Evolutionary conservation across 2,797 vertebrate genomes (phyloP).

Genomic region (Labeo calbasu): DNA sequence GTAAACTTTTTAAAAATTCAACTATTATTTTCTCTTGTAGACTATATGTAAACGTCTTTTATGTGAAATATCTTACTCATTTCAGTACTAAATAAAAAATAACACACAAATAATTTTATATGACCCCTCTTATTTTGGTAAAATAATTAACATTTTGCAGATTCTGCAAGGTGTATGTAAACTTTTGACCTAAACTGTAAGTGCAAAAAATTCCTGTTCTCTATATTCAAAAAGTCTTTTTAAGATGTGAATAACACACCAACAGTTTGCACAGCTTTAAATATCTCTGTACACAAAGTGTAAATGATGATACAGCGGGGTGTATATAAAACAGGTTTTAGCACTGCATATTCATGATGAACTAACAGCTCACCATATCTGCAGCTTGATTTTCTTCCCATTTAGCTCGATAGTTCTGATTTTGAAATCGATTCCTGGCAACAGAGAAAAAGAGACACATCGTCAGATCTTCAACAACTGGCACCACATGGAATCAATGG

Average conservation of each 20-base stretch:
- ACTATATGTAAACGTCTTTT: too few relatives aligned
- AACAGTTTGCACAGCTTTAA: background rate
- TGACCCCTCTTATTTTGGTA: too few relatives aligned
- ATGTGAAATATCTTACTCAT: too few relatives aligned
- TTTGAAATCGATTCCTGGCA: conserved; percentile 97
- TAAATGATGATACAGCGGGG: background rate
- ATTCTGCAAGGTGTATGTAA: too few relatives aligned
- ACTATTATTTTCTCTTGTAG: too few relatives aligned
- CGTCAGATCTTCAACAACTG: background rate
- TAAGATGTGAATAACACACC: background rate
- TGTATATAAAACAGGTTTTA: background rate
- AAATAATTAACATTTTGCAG: too few relatives aligned
- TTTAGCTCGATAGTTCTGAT: conserved; percentile 98
- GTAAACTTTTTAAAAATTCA: too few relatives aligned
- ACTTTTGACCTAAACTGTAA: too few relatives aligned
- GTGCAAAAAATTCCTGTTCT: background rate
- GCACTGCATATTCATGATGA: background rate
- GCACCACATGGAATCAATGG: conserved; percentile 7
- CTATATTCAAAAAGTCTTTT: background rate
- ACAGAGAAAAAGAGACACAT: conserved; percentile 62
- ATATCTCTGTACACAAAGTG: background rate
- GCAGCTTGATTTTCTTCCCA: conserved; percentile 98
- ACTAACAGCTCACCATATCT: conserved; percentile 88
- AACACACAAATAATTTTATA: too few relatives aligned
- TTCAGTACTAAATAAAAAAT: too few relatives aligned